Base-by-base conservation (phyloP, 2,888 invertebrate species). In the Caenorhabditis japonica region DNA sequence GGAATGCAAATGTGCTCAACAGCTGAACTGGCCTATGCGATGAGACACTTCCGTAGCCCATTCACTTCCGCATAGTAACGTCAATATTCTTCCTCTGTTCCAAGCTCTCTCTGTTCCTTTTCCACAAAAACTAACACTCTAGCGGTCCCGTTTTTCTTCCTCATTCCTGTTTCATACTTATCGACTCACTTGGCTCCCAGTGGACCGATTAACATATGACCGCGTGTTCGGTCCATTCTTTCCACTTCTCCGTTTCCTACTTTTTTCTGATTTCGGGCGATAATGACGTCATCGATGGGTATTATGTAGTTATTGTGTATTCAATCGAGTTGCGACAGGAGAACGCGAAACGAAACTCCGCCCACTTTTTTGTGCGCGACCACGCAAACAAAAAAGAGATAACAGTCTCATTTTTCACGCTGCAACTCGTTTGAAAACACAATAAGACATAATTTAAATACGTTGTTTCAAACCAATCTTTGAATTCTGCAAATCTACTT, bases 161-260 rank as follows among this genome's bases (percentile, higher is more conserved):
- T 2, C 8, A 39, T 36, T 38, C 44, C 27, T 53, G 52, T 52
- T 52, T 61, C 61, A 51, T 52, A 49, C 64, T 64, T 64, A 64
- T 64, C 55, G 55, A 56, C 64, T 61, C 33, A 43, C 34, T 17
- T 27, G 8, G 62, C 33, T 62, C 62, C 62, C 62, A 17, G 23
- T 13, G 62, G 62, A 62, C 53, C 55, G 46, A 62, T 62, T 55
- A 62, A 47, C 62, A 47, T 56, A 56, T 64, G 56, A 56, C 56
- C 56, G 64, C 56, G 49, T 64, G 64, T 64, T 64, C 62, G 38
- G 21, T 39, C 46, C 38, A 44, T 46, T 44, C 36, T 41, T 12
- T 39, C 19, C 30, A 13, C 34, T 34, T 21, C n/a, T 53, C 53
- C 53, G 43, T 55, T 46, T 46, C 44, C 38, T 7, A 33, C 27